Conservation (phyloP, 2,888 invertebrate species). For the Leptinotarsa tumamoca region DNA sequence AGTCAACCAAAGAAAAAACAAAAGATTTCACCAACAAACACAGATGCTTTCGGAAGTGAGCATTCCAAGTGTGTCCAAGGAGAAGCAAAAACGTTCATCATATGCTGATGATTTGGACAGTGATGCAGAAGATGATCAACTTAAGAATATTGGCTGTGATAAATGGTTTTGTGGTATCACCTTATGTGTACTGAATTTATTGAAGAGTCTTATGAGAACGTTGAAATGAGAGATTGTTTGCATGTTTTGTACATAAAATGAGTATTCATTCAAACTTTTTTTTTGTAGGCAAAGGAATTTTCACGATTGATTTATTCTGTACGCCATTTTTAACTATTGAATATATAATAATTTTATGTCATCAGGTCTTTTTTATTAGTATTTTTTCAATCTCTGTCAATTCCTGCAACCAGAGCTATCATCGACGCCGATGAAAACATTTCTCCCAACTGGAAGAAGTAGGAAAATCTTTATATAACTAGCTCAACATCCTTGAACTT, state of each 20-base stretch:
- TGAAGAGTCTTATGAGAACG: slow-evolving; percentile 18
- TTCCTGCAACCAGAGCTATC: slow-evolving; percentile 1
- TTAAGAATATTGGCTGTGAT: slow-evolving; percentile 30
- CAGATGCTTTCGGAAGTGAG: not conserved
- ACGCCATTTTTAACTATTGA: not conserved
- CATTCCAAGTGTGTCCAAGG: not conserved
- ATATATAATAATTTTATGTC: not conserved
- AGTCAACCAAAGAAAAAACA: not conserved
- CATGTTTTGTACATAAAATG: slow-evolving; percentile 19
- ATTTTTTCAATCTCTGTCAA: not conserved
- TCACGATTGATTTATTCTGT: not conserved
- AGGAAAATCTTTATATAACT: not conserved
- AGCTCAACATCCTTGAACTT: not conserved
- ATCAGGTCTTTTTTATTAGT: not conserved
- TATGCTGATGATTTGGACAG: slow-evolving; percentile 31
- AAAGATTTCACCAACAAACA: not conserved
- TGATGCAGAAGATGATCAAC: slow-evolving; percentile 28
- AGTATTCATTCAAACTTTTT: not conserved
- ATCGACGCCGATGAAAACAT: not conserved
- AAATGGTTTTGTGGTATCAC: slow-evolving; percentile 25
- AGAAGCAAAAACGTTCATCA: slow-evolving; percentile 21
- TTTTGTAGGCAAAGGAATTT: not conserved
- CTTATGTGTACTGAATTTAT: slow-evolving; percentile 21
- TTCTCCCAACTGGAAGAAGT: not conserved
- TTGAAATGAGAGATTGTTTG: slow-evolving; percentile 1